Conservation (phyloP, 2,888 invertebrate species). For the Serrognathus titanus region DNA sequence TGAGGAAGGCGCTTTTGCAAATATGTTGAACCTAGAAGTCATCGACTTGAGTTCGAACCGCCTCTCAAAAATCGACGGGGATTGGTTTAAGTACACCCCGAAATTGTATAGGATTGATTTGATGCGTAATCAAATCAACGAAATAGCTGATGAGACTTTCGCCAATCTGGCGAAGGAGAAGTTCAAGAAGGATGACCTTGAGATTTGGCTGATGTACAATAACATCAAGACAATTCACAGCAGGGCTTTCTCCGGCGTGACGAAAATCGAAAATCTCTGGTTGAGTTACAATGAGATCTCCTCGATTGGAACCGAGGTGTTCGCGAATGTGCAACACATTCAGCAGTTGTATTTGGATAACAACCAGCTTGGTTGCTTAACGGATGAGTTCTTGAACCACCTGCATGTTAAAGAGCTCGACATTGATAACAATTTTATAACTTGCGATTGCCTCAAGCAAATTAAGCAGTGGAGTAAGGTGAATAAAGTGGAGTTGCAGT, state of each 20-base stretch:
- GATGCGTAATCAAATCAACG: constrained; percentile 33
- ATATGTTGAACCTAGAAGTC: constrained; percentile 35
- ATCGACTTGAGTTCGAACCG: constrained; percentile 35
- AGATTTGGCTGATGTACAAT: constrained; percentile 36
- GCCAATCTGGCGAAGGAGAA: constrained; percentile 30
- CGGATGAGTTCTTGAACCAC: constrained; percentile 27
- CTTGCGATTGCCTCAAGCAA: constrained; percentile 36
- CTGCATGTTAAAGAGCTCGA: constrained; percentile 28
- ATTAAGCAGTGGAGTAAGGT: constrained; percentile 33
- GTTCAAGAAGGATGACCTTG: constrained; percentile 24
- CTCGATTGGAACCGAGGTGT: constrained; percentile 28
- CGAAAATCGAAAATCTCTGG: constrained; percentile 30
- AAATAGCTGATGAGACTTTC: constrained; percentile 32
- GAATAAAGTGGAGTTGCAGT: constrained; percentile 28
- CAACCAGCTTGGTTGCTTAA: constrained; percentile 35
- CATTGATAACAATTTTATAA: constrained; percentile 35
- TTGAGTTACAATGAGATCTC: constrained; percentile 35
- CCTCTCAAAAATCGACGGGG: constrained; percentile 31
- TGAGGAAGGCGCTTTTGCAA: constrained; percentile 35
- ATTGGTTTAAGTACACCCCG: constrained; percentile 37
- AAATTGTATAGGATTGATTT: constrained; percentile 36
- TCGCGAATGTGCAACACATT: constrained; percentile 31
- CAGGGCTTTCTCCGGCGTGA: constrained; percentile 28
- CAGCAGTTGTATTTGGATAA: constrained; percentile 32
- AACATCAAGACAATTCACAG: constrained; percentile 32